Base-by-base conservation (phyloP, 2,888 invertebrate species). In the Cacoxenus indagator region DNA sequence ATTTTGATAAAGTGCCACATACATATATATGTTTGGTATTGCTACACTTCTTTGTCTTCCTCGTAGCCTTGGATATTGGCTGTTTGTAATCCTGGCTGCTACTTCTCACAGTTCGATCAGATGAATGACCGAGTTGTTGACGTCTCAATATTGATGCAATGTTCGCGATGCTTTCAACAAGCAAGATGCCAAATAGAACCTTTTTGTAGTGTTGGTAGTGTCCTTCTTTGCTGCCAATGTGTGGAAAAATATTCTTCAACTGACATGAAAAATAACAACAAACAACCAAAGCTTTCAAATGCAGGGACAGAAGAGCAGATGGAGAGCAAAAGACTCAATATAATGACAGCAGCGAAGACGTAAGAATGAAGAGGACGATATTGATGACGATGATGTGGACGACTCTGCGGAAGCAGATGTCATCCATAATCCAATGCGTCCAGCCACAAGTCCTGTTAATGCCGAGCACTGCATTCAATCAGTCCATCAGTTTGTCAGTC, bases 131-230 rank as follows among this genome's bases (percentile, higher is more conserved):
- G 73, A 81, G 77, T 81, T 81, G 80, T 83, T 81, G 81, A 81
- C 83, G 81, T 81, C 82, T 83, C 82, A 81, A 82, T 83, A 81
- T 81, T 81, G 81, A 83, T 81, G 83, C 81, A 81, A 81, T 81
- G 82, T 77, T 77, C 78, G 75, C 68, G 72, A 4, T n/a, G 59
- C 67, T 67, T 43, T 26, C 45, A 37, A 57, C n/a, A 24, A 5
- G 24, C 31, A 65, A 64, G 48, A 26, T 64, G 64, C 48, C 54
- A 54, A 59, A 46, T 19, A 62, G 62, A 31, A 43, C 24, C 22
- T 37, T 45, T 31, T 19, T 46, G 46, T 83, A 83, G 82, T 82
- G 76, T 75, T 75, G 78, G 73, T 27, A n/a, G 14, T 27, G 29
- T n/a, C 57, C 14, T 57, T 27, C 19, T 48, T 19, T 48, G 37